Conservation (phyloP, 2,888 invertebrate species). For the Deilephila elpenor region DNA sequence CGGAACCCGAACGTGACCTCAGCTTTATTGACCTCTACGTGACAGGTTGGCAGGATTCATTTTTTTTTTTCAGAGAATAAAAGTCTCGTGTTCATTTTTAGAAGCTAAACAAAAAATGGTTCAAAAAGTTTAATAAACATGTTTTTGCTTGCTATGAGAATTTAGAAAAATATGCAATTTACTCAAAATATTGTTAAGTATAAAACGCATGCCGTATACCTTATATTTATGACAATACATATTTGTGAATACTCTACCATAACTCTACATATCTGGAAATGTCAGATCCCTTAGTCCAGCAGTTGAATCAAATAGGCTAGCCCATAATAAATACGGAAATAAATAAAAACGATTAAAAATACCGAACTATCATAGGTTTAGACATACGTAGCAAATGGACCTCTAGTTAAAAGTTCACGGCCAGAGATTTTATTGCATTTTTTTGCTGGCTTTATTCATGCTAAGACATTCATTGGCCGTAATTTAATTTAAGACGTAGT, state of each 20-base stretch:
- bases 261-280: no score
- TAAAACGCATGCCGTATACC: no score
- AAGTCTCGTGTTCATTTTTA: background rate
- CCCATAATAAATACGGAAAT: background rate
- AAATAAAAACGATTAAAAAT: background rate
- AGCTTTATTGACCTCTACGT: constrained; percentile 44
- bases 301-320: no score
- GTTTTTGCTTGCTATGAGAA: no score
- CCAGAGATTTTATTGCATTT: background rate
- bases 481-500: background rate
- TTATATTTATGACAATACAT: no score
- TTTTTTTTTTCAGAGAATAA: constrained; percentile 16
- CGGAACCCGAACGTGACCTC: constrained; percentile 76
- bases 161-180: no score
- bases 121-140: no score
- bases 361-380: background rate
- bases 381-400: constrained; percentile 1
- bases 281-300: no score
- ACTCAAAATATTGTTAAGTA: no score
- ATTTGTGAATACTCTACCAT: no score
- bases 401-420: background rate
- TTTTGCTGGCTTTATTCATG: background rate
- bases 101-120: no score
- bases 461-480: background rate
- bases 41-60: constrained; percentile 23